Conservation (phyloP, 2,797 vertebrate genomes). For the Cyprinella venusta region DNA sequence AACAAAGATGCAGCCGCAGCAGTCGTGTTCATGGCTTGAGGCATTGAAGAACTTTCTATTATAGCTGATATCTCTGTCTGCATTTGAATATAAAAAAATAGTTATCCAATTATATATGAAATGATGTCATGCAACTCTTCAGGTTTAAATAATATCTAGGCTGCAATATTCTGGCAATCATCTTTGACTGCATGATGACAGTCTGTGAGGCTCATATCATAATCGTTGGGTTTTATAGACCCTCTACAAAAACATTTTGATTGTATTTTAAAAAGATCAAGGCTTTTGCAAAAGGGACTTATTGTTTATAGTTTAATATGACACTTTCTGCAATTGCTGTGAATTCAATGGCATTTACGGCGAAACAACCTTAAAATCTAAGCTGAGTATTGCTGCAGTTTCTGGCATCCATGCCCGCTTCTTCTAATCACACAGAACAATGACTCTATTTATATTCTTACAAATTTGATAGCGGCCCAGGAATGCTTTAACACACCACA, state of each 20-base stretch:
- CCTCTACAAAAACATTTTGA: not conserved
- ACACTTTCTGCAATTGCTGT: constrained; percentile 50
- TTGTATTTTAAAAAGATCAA: not conserved
- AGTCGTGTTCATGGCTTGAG: not conserved
- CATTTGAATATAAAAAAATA: not conserved
- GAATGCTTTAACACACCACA: constrained; percentile 30
- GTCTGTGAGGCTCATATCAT: constrained; percentile 12
- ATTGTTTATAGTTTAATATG: constrained; percentile 13
- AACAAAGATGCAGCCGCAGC: not conserved
- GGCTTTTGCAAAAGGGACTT: constrained; percentile 38
- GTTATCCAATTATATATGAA: not conserved
- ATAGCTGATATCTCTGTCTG: not conserved
- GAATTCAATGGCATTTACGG: constrained; percentile 62
- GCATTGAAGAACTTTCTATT: not conserved
- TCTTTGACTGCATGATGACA: not conserved
- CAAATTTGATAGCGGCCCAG: constrained; percentile 60
- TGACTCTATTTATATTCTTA: constrained; percentile 61
- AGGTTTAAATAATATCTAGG: not conserved
- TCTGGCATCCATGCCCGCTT: constrained; percentile 57
- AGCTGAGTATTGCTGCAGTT: constrained; percentile 62
- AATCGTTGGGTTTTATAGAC: not conserved
- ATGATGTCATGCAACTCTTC: not conserved
- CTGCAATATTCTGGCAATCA: not conserved
- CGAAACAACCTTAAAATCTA: constrained; percentile 67
- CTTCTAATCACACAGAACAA: constrained; percentile 58